Base-by-base conservation (phyloP, 30 jellyfish, hydroid and myxozoan species). In the Cassiopea andromeda region DNA sequence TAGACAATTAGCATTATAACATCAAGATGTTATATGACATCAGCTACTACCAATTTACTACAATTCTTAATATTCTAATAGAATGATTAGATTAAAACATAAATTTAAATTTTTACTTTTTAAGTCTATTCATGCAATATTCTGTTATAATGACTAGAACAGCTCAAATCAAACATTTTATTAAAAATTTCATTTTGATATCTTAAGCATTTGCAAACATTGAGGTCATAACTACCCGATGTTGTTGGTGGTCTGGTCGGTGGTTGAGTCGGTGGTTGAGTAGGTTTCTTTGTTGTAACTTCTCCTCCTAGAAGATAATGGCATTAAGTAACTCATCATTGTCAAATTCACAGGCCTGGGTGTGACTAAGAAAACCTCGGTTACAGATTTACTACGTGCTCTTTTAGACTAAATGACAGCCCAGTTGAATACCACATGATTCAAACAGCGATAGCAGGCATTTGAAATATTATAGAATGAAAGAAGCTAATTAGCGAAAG, bases 211-310 rank as follows among this genome's bases (percentile, higher is more conserved):
- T 27, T 27, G 73, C 73, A 17, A 64, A 4, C 15, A 2, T 9
- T 5, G 15, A 64, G 27, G 6, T 64, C 6, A 7, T 2, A 64
- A 5, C 43, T 64, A 64, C 73, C 73, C 10, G 90, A 78, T 15
- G 90, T 74, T 80, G 80, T 79, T 49, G 87, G 87, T 27, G 87
- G 69, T 60, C 60, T 79, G 2, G 89, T 66, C 67, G 81, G 86
- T 48, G 87, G 79, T 43, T 80, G 89, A 5, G 89, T 66, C 67
- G 81, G 86, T 48, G 74, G 86, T 54, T 77, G 86, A 12, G 79
- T 78, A 10, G 89, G 89, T 27, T 75, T 57, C 44, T n/a, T 38
- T 1, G 89, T 81, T 68, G 90, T 80, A 38, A 38, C 88, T 8
- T 13, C 75, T 78, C 54, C 66, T 14, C 66, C 47, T 49, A 2